Percentiles rank a stretch among this genome's conserved stretches.
Conservation (phyloP, 2,113 vertebrate genomes). For the Epinephelus moara region DNA sequence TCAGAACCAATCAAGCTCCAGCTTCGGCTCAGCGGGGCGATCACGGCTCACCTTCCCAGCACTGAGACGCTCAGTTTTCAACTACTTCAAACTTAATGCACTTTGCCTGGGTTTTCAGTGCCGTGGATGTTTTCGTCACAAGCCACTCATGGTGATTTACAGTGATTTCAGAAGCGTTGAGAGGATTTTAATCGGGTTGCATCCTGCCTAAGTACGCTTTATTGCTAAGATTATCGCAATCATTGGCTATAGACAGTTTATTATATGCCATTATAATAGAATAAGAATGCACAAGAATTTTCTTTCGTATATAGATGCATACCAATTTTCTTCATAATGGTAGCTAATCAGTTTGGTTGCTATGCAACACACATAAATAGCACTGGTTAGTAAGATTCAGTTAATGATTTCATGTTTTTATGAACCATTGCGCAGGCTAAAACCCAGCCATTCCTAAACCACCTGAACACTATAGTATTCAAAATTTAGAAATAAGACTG, state of each 20-base stretch:
- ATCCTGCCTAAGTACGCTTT: constrained; percentile 14
- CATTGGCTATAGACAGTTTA: constrained; percentile 17
- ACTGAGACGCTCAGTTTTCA: constrained; percentile 65
- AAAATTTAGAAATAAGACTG: no score
- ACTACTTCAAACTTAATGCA: constrained; percentile 59
- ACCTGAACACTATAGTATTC: background rate
- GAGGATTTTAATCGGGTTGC: constrained; percentile 66
- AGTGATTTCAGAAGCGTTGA: constrained; percentile 40
- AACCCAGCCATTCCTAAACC: background rate
- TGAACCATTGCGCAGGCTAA: background rate
- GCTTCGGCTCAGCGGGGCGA: constrained; percentile 66
- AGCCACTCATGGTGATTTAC: constrained; percentile 59
- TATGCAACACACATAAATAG: background rate
- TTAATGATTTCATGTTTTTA: background rate
- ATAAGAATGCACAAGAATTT: background rate
- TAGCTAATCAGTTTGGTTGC: background rate
- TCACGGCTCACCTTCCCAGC: constrained; percentile 58
- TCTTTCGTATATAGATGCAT: background rate
- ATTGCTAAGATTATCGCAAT: constrained; percentile 36
- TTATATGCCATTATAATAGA: background rate
- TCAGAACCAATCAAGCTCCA: constrained; percentile 81
- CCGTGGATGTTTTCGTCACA: constrained; percentile 22
- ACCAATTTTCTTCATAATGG: background rate
- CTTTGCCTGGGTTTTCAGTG: constrained; percentile 50
- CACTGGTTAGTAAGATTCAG: background rate